Conservation (phyloP, 2,113 vertebrate genomes). For the Felis catus region DNA sequence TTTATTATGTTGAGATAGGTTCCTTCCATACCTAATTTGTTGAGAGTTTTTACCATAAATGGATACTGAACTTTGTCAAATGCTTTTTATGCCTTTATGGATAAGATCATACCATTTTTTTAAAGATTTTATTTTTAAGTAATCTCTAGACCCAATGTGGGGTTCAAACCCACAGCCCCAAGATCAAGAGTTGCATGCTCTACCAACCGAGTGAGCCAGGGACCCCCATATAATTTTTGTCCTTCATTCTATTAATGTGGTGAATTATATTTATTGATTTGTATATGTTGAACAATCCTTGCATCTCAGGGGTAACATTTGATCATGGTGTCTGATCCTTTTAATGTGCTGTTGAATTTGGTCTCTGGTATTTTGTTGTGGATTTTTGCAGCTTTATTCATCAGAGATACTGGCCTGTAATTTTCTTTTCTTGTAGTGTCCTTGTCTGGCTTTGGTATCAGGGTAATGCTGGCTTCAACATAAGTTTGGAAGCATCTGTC, state of each 20-base stretch:
- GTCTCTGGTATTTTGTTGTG: background rate
- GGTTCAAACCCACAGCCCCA: background rate
- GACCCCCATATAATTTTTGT: background rate
- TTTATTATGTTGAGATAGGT: background rate
- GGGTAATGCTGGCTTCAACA: background rate
- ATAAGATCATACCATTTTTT: background rate
- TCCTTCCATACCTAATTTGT: background rate
- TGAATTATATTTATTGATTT: background rate
- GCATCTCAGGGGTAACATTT: background rate
- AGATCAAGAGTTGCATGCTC: background rate
- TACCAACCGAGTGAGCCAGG: background rate
- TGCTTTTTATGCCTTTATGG: background rate
- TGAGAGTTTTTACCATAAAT: background rate
- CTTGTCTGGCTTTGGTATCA: background rate
- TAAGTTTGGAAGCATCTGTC: background rate
- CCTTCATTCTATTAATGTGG: background rate
- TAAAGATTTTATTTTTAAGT: background rate
- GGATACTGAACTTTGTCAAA: background rate
- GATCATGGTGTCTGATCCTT: background rate
- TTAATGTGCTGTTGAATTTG: background rate
- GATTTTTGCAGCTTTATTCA: background rate
- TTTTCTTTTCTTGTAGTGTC: background rate
- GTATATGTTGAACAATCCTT: background rate
- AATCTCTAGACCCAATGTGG: background rate
- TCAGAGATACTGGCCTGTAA: background rate